Percentiles rank a stretch among this genome's conserved stretches.
These are phyloP conservation scores for Entelurus aequoreus DNA, from an alignment of 2,113 vertebrate species.

Conservation along the genomic window DNA sequence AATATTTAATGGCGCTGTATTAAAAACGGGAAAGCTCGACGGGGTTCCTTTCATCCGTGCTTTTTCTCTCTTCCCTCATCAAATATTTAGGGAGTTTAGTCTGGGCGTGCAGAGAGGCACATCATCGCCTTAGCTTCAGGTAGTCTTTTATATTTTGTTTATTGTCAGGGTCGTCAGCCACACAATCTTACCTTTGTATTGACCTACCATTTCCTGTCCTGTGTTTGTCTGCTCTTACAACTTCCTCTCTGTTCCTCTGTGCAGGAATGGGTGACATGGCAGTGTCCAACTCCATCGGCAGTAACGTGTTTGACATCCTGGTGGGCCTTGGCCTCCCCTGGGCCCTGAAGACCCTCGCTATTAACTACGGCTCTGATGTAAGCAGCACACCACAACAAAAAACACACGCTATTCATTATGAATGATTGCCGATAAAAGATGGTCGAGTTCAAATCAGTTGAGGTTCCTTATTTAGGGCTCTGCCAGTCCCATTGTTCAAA, in stretches of 20 bases:
- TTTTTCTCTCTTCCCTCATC: slow-evolving; percentile 46
- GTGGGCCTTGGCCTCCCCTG: slow-evolving; percentile 92
- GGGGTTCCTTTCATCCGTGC: slow-evolving; percentile 41
- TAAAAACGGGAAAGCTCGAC: slow-evolving; percentile 4
- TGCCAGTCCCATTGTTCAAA: too few species aligned
- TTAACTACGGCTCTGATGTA: slow-evolving; percentile 90
- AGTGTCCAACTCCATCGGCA: slow-evolving; percentile 94
- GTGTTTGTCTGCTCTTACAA: background rate
- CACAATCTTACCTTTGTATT: background rate
- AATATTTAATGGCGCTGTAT: background rate
- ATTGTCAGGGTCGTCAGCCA: slow-evolving; percentile 6
- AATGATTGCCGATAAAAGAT: too few species aligned
- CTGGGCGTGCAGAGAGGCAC: background rate
- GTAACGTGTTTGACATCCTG: slow-evolving; percentile 96
- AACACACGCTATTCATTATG: background rate
- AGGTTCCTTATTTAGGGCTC: too few species aligned
- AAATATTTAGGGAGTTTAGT: slow-evolving; percentile 43
- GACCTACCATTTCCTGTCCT: background rate
- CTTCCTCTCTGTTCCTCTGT: background rate
- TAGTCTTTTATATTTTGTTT: background rate
- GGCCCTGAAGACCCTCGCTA: slow-evolving; percentile 87
- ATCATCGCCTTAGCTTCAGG: background rate
- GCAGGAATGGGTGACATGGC: slow-evolving; percentile 97
- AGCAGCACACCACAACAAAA: slow-evolving; percentile 50
- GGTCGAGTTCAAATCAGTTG: too few species aligned